Evolutionary conservation across 92 coral and sea anemone genomes (phyloP).

Genomic region (Chrysogorgia sp.): DNA sequence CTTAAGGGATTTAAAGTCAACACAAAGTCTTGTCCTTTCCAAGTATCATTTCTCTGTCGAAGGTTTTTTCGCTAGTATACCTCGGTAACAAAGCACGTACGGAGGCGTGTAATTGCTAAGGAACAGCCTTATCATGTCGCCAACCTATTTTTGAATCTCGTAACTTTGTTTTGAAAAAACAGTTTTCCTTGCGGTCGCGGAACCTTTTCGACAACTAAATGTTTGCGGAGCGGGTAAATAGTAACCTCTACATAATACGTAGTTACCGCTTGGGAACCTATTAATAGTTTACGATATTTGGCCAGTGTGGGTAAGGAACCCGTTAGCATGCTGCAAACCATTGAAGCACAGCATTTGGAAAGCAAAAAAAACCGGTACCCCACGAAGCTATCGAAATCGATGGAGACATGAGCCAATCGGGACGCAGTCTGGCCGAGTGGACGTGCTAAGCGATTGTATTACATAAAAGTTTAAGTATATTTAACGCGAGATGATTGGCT

Average conservation of each 20-base stretch:
- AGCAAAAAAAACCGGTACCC: slow-evolving; percentile 40
- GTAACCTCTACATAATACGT: not conserved
- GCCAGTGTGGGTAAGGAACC: slow-evolving; percentile 17
- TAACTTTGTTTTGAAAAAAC: not conserved
- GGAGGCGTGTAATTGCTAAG: slow-evolving; percentile 34
- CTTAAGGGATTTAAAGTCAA: slow-evolving; percentile 28
- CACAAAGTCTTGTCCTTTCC: slow-evolving; percentile 3
- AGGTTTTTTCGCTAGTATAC: not conserved
- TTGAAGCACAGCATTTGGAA: slow-evolving; percentile 40
- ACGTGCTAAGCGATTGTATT: slow-evolving; percentile 22
- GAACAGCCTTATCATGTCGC: not conserved
- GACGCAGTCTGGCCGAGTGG: not conserved
- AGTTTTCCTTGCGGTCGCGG: not conserved
- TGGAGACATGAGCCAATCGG: slow-evolving; percentile 16
- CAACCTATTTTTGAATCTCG: not conserved
- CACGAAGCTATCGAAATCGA: slow-evolving; percentile 31
- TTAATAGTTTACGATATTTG: not conserved
- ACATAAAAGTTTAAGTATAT: slow-evolving; percentile 35
- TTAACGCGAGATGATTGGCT: slow-evolving; percentile 21
- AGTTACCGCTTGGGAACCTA: not conserved
- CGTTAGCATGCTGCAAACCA: slow-evolving; percentile 38
- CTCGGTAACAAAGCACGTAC: slow-evolving; percentile 6
- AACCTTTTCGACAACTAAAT: not conserved
- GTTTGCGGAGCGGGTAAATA: not conserved
- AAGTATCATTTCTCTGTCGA: not conserved